A percentile compares a stretch with the other conserved stretches of the same genome.
phyloP scores from a whole-genome alignment of 2,888 invertebrate species.

The Hololepta plana region DNA sequence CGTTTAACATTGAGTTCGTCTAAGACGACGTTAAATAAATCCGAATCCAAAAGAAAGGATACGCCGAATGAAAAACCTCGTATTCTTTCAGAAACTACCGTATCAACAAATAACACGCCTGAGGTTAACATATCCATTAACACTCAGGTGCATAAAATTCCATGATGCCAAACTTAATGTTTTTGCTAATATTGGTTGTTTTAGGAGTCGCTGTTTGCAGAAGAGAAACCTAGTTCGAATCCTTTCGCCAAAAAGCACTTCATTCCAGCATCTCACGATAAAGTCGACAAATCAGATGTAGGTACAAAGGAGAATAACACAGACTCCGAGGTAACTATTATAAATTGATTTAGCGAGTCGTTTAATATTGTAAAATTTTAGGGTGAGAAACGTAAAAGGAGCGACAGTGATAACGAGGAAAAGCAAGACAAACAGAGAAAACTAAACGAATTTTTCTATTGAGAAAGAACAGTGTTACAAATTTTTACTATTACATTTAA shows the following conservation, averaged over 20 bases:
- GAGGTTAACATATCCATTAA: constrained; percentile 8
- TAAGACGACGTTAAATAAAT: too few relatives aligned
- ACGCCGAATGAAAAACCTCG: too few relatives aligned
- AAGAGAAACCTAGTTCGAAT: constrained; percentile 14
- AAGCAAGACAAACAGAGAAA: constrained; percentile 29
- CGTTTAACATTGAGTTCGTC: too few relatives aligned
- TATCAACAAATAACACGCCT: too few relatives aligned
- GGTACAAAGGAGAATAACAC: constrained; percentile 16
- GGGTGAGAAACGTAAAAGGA: too few relatives aligned
- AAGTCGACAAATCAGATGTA: constrained; percentile 18
- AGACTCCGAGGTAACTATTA: constrained; percentile 2
- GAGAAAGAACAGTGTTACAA: constrained; percentile 11
- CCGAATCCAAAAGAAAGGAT: too few relatives aligned
- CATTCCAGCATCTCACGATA: constrained; percentile 21
- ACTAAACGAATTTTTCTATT: constrained; percentile 26
- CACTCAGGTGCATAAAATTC: constrained; percentile 10
- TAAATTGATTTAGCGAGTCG: too few relatives aligned
- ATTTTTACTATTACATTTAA: constrained; percentile 5
- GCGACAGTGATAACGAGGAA: too few relatives aligned
- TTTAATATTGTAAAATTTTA: too few relatives aligned
- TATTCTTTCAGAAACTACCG: too few relatives aligned
- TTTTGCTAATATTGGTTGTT: constrained; percentile 1
- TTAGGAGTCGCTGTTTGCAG: constrained; percentile 6
- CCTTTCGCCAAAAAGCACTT: constrained; percentile 16
- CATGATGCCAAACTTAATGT: too few relatives aligned